phyloP scores from a whole-genome alignment of 1,140 invertebrate genomes.

The Maconellicoccus hirsutus region DNA sequence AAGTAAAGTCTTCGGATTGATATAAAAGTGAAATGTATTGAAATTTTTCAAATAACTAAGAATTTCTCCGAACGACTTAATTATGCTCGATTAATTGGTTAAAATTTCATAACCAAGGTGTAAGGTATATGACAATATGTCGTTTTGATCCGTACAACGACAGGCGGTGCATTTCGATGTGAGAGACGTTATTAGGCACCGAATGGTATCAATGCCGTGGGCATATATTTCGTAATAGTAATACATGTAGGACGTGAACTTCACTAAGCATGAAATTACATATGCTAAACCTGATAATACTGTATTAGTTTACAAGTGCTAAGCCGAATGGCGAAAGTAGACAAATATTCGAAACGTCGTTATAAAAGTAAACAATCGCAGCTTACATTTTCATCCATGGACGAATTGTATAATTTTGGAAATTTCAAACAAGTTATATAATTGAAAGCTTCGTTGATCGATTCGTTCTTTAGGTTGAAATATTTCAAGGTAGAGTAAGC shows the following conservation, averaged over 20 bases:
- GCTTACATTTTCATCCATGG: no score
- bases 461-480: no score
- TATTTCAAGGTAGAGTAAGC: not conserved
- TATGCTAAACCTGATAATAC: not conserved
- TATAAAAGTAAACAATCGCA: not conserved
- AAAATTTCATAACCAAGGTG: not conserved
- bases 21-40: no score
- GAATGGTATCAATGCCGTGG: slow-evolving; percentile 7
- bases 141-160: not conserved
- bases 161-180: not conserved
- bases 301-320: not conserved
- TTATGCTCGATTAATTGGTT: no score
- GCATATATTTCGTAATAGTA: slow-evolving; percentile 1
- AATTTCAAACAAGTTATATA: no score
- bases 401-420: no score
- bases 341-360: not conserved
- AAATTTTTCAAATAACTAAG: no score
- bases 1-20: no score
- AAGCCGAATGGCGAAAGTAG: not conserved
- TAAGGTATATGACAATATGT: not conserved
- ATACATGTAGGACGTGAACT: not conserved
- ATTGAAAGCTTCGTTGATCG: no score
- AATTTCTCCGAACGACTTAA: no score
- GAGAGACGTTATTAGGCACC: not conserved
- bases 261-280: slow-evolving; percentile 4